Evolutionary conservation across 35 echinoderm and acorn worm species (phyloP).

Genomic region (Diadema setosum): DNA sequence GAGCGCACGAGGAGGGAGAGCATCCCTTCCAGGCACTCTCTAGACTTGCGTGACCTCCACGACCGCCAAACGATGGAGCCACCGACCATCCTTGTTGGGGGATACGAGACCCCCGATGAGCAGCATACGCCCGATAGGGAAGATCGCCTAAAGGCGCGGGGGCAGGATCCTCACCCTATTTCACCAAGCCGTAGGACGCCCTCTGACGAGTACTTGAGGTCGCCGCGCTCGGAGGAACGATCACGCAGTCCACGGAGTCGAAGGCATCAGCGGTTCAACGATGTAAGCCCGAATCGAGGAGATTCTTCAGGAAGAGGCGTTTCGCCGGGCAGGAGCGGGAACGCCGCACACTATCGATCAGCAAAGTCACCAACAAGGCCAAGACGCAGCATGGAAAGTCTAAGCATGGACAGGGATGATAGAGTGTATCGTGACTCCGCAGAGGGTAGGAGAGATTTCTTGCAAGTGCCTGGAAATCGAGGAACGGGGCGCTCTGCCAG

Average conservation of each 20-base stretch:
- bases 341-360: background rate
- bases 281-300: background rate
- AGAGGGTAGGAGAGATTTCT: conserved; percentile 45
- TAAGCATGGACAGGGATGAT: conserved; percentile 39
- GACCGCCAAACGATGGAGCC: conserved; percentile 56
- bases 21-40: background rate
- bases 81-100: conserved; percentile 56
- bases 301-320: background rate
- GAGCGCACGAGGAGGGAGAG: background rate
- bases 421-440: background rate
- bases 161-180: background rate
- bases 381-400: conserved; percentile 12
- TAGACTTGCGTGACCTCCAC: conserved; percentile 23
- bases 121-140: conserved; percentile 34
- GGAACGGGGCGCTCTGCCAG: conserved; percentile 35
- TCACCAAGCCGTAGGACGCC: background rate
- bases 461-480: conserved; percentile 47
- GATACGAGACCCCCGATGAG: conserved; percentile 53
- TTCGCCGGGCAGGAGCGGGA: background rate
- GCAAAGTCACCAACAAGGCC: conserved; percentile 3
- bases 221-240: conserved; percentile 4
- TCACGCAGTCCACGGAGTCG: conserved; percentile 6
- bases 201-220: conserved; percentile 14
- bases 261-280: background rate
- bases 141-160: conserved; percentile 15